Evolutionary conservation across 30 jellyfish, hydroid and myxozoan species (phyloP).

Genomic region (Calvadosia cruxmelitensis): DNA sequence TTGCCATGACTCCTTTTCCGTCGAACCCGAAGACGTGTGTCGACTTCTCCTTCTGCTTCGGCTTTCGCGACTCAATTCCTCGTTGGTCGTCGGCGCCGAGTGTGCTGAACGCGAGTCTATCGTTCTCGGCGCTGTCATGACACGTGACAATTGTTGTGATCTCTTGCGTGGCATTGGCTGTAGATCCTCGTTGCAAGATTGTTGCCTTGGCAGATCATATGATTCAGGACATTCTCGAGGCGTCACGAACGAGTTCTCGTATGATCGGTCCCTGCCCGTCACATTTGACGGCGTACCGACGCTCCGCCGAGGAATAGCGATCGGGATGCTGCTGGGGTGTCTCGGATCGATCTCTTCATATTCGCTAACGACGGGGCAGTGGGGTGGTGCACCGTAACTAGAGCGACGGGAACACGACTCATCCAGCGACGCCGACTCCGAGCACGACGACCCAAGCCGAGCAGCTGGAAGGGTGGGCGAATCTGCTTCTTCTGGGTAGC

Average conservation of each 20-base stretch:
- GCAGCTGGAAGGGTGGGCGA: conserved; percentile 7
- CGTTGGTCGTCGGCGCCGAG: too few relatives aligned
- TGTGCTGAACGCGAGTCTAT: neutral
- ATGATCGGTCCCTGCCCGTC: neutral
- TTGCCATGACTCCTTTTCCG: too few relatives aligned
- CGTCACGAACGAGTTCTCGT: too few relatives aligned
- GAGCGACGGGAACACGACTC: conserved; percentile 11
- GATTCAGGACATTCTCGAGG: too few relatives aligned
- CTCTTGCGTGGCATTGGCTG: neutral
- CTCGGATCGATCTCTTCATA: neutral
- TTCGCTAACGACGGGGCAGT: neutral
- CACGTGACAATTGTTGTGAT: neutral
- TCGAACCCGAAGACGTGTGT: too few relatives aligned
- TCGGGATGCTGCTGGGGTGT: neutral
- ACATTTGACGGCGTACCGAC: neutral
- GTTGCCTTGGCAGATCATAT: too few relatives aligned
- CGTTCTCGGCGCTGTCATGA: neutral
- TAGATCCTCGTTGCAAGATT: neutral
- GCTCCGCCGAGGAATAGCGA: neutral
- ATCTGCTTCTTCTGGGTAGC: conserved; percentile 28
- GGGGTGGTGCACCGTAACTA: conserved; percentile 5
- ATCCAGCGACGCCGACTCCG: conserved; percentile 31
- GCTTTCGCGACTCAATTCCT: too few relatives aligned
- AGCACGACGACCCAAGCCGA: neutral
- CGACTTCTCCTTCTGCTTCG: too few relatives aligned